These are phyloP conservation scores for Steromphala cineraria DNA, from an alignment of 2,888 invertebrate genomes.

Conservation along the genomic window DNA sequence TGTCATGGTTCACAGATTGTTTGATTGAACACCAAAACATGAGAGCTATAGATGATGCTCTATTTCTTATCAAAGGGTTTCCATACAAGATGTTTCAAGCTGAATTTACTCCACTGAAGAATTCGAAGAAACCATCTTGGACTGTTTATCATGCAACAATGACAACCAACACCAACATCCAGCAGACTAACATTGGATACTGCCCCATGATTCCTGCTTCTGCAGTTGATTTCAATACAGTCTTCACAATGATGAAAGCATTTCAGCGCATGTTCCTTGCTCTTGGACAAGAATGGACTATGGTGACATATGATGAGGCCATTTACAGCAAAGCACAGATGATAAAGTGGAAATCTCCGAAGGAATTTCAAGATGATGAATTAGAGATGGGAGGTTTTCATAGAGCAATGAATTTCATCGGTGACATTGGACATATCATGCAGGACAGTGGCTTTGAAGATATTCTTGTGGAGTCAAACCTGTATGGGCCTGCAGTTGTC, in stretches of 20 bases:
- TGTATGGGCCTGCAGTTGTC: slow-evolving; percentile 22
- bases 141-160: background rate
- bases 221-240: slow-evolving; percentile 22
- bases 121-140: background rate
- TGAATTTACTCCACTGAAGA: background rate
- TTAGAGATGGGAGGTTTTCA: slow-evolving; percentile 30
- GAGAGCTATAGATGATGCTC: background rate
- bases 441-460: slow-evolving; percentile 15
- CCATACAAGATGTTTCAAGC: background rate
- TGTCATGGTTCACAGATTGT: background rate
- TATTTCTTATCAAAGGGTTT: background rate
- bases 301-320: slow-evolving; percentile 30
- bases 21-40: background rate
- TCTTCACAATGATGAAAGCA: slow-evolving; percentile 25
- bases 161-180: background rate
- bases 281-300: slow-evolving; percentile 25
- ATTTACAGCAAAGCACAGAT: slow-evolving; percentile 35
- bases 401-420: slow-evolving; percentile 30
- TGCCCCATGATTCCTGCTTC: slow-evolving; percentile 25
- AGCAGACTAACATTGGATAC: slow-evolving; percentile 17
- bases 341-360: slow-evolving; percentile 28
- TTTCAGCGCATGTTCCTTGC: slow-evolving; percentile 20
- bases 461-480: slow-evolving; percentile 8
- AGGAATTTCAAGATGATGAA: slow-evolving; percentile 26
- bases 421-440: slow-evolving; percentile 22